Evolutionary conservation across 1,140 invertebrate species (phyloP).

Genomic region (Heliconius nattereri): DNA sequence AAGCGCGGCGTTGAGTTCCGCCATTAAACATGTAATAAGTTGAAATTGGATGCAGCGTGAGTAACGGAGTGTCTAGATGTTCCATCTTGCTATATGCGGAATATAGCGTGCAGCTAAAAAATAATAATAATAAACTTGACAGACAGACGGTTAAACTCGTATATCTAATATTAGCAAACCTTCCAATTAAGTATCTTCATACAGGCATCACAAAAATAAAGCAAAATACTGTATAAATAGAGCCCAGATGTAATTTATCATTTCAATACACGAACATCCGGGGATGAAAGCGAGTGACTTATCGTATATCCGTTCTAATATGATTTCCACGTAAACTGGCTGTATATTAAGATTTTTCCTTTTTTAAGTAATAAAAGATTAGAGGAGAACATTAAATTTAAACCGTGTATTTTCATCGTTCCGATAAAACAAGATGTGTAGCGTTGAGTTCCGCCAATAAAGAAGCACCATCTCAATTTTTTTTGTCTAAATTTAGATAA

Average conservation of each 20-base stretch:
- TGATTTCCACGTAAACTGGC: conserved; percentile 16
- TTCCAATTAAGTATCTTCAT: neutral
- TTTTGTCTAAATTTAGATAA: too few relatives aligned
- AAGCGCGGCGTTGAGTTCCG: too few relatives aligned
- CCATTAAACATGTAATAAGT: too few relatives aligned
- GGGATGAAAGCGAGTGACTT: conserved; percentile 33
- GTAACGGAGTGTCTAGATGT: too few relatives aligned
- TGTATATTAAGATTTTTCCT: neutral
- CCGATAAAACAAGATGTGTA: too few relatives aligned
- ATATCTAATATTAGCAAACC: conserved; percentile 1
- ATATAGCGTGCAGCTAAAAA: too few relatives aligned
- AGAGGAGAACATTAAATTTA: too few relatives aligned
- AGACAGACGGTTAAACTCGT: neutral
- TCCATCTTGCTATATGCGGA: too few relatives aligned
- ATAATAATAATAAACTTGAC: neutral
- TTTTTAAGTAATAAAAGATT: neutral
- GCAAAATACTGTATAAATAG: conserved; percentile 20
- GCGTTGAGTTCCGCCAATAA: too few relatives aligned
- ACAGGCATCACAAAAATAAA: neutral
- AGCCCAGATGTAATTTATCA: conserved; percentile 23
- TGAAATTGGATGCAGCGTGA: too few relatives aligned
- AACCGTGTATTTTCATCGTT: too few relatives aligned
- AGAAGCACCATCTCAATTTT: too few relatives aligned
- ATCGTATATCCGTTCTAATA: conserved; percentile 30
- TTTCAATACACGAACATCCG: conserved; percentile 31